Base-by-base conservation (phyloP, 2,888 invertebrate genomes). In the Cryptosula pallasiana region DNA sequence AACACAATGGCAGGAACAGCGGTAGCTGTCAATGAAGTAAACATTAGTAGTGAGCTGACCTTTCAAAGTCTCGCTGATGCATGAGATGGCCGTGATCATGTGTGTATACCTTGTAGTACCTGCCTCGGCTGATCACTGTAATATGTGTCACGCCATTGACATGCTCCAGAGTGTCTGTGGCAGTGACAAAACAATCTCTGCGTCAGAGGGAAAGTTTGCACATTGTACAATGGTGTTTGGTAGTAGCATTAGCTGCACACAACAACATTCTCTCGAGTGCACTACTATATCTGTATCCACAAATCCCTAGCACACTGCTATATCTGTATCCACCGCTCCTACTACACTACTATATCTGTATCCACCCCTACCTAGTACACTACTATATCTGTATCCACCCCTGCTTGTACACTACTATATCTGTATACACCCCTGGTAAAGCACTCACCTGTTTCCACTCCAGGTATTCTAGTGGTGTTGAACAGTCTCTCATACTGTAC, bases 401-500 rank as follows among this genome's bases (percentile, higher is more conserved):
- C 55, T 5, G 23, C 55, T 55, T 23, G 3, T 16, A 55, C 23
- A n/a, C n/a, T n/a, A n/a, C n/a, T n/a, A n/a, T n/a, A n/a, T n/a
- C n/a, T n/a, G n/a, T n/a, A n/a, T n/a, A n/a, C n/a, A n/a, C n/a
- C n/a, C n/a, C n/a, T n/a, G 5, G 2, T 2, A 1, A 55, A 55
- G 2, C 20, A 54, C 74, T 74, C 77, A 83, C 84, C 85, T 0
- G 92, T 91, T 85, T 97, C 95, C 54, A 92, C 87, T 16, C 98
- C 98, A 0, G 99, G 98, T 71, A 95, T 89, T 73, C 99, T 90
- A 0, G 93, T 95, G 0, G 97, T 97, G 86, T 99, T 98, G 86
- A 98, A 99, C 69, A 95, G 89, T 73, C 98, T 88, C 85, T 98
- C 97, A 85, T 99, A 99, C 85, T 99, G 98, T 91, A 93, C 93